Percentiles rank a stretch among this genome's conserved stretches.
Evolutionary conservation across 1,140 invertebrate genomes (phyloP).

Genomic region (Glossosoma conforme): DNA sequence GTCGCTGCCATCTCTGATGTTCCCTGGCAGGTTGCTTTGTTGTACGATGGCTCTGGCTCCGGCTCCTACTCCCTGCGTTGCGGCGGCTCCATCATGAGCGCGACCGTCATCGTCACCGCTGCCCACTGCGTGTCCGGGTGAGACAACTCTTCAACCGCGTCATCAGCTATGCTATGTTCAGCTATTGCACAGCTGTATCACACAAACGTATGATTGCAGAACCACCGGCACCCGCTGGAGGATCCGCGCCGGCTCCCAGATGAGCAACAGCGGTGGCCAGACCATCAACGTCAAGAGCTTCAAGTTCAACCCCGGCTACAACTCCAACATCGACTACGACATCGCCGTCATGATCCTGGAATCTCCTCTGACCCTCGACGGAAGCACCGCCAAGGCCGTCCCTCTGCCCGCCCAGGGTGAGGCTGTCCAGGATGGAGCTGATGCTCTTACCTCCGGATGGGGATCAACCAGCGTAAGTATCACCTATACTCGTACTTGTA

Average conservation of each 20-base stretch:
- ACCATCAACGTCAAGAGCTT: slow-evolving; percentile 6
- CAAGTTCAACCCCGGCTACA: slow-evolving; percentile 9
- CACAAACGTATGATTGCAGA: too few species aligned
- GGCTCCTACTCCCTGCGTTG: too few species aligned
- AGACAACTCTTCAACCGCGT: too few species aligned
- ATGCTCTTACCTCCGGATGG: slow-evolving; percentile 41
- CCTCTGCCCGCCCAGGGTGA: slow-evolving; percentile 21
- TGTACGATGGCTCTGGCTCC: too few species aligned
- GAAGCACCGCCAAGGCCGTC: slow-evolving; percentile 5
- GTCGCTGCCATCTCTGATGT: too few species aligned
- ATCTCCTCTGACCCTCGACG: slow-evolving; percentile 9
- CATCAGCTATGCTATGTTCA: too few species aligned
- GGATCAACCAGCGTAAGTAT: slow-evolving; percentile 28
- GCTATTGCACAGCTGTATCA: too few species aligned
- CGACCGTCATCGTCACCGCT: too few species aligned
- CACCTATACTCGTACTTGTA: background rate
- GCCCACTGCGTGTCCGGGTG: too few species aligned
- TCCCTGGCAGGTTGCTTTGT: too few species aligned
- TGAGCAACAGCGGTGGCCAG: slow-evolving; percentile 15
- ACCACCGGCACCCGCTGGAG: slow-evolving; percentile 10
- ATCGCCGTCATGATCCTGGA: slow-evolving; percentile 14
- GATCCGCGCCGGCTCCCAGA: slow-evolving; percentile 17
- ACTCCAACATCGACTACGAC: slow-evolving; percentile 16
- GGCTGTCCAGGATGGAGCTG: slow-evolving; percentile 28
- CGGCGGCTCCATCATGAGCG: too few species aligned